These are phyloP conservation scores for Aphis craccivora DNA, from an alignment of 1,140 invertebrate species.

Conservation along the genomic window DNA sequence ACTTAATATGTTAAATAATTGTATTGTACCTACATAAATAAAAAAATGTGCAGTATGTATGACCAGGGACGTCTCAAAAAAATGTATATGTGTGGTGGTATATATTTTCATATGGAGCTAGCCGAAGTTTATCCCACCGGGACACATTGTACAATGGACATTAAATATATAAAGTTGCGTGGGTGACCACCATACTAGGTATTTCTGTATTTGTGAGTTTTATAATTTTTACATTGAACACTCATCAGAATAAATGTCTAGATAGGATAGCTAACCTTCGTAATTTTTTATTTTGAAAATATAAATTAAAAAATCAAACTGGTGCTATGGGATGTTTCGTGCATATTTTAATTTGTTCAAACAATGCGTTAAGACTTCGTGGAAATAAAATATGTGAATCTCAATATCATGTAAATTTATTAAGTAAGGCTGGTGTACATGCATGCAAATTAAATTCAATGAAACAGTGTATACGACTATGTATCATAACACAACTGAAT, in stretches of 20 bases:
- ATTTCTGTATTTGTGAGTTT: not conserved
- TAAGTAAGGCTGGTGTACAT: not conserved
- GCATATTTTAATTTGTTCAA: not conserved
- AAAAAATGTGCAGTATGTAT: not conserved
- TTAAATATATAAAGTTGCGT: not conserved
- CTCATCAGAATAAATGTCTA: not conserved
- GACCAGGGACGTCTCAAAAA: not conserved
- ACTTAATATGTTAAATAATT: not conserved
- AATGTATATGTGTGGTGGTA: not conserved
- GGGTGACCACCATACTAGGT: not conserved
- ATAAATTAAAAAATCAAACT: too few relatives aligned
- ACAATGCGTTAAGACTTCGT: not conserved
- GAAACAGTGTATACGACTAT: not conserved
- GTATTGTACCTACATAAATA: not conserved
- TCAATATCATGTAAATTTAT: not conserved
- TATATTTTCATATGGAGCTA: not conserved
- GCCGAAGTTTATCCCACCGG: not conserved
- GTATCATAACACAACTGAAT: not conserved
- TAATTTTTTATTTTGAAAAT: too few relatives aligned
- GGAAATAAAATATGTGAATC: not conserved
- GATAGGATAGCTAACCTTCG: too few relatives aligned
- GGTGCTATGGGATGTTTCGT: not conserved
- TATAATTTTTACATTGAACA: not conserved
- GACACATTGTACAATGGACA: not conserved
- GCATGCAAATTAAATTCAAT: not conserved